Evolutionary conservation across 2,113 vertebrate species (phyloP), one percentile per base, ranked within the genome.

Genomic region (Dunckerocampus dactyliophorus): DNA sequence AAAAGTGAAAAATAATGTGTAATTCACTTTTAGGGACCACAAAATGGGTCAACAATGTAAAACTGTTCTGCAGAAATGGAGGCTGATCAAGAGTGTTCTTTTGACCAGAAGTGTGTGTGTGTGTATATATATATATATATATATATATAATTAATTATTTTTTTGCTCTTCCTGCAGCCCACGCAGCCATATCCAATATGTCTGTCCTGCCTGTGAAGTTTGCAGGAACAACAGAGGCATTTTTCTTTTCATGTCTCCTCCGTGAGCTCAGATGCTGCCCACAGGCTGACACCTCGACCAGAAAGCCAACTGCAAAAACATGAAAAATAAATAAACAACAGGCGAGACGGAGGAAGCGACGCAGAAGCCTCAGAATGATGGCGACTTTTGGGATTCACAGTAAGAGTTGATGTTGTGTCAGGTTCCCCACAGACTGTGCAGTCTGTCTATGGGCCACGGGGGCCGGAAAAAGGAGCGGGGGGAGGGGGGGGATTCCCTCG

Each of bases 401-500:
- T 55, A 43, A 54, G 71, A 85, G 81, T 87, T 76, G 75, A 85
- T 81, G 79, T 84, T 77, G 75, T 84, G 84, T 85, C 82, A 79
- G 76, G 77, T 73, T 85, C 79, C 82, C 82, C 72, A 73, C 66
- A 79, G 82, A 86, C 76, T 75, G 65, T 21, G 76, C 80, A 82
- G 84, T 79, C 82, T 86, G 82, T 87, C 81, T 82, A 71, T 68
- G 80, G 81, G 79, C 79, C 83, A 70, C 60, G 76, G 78, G 67
- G 73, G 71, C 43, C 64, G 72, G 84, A n/a, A n/a, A n/a, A n/a
- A n/a, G 80, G 82, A 12, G 13, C 0, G 0, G 39, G 69, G 61
- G 76, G 77, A 63, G 69, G 69, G 49, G 64, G 76, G 87, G 80
- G 83, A 80, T 82, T 71, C 87, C 87, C 87, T 82, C 69, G 87